Conservation (phyloP, 2,113 vertebrate species). For the Colaptes auratus region DNA sequence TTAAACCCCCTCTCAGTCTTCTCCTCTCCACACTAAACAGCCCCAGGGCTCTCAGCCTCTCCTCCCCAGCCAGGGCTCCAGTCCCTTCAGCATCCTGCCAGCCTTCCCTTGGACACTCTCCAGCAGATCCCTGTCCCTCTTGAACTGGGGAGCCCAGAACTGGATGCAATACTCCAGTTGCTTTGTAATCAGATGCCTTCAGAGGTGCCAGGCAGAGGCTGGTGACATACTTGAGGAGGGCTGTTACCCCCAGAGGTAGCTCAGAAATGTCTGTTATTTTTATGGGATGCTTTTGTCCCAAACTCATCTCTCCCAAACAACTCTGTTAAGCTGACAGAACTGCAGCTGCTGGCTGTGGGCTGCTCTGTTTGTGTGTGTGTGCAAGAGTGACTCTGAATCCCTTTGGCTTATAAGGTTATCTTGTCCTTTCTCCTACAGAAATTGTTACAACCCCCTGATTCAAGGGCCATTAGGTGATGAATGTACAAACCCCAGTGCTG, state of each 20-base stretch:
- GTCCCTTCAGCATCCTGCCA: too few relatives aligned
- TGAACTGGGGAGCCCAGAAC: too few relatives aligned
- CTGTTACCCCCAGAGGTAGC: slow-evolving; percentile 20
- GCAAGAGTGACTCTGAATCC: background rate
- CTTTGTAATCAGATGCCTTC: slow-evolving; percentile 28
- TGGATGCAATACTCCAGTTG: background rate
- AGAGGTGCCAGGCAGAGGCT: background rate
- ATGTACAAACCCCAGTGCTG: too few relatives aligned
- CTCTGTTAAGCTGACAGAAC: background rate
- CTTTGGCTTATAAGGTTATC: background rate
- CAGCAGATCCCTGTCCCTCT: too few relatives aligned
- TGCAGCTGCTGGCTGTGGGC: background rate
- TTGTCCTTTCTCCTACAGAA: background rate
- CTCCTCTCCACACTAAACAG: too few relatives aligned
- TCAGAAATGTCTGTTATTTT: slow-evolving; percentile 26
- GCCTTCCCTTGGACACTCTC: too few relatives aligned
- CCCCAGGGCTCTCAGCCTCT: too few relatives aligned
- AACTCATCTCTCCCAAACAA: background rate
- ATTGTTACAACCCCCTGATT: too few relatives aligned
- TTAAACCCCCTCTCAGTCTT: too few relatives aligned
- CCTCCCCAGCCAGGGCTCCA: too few relatives aligned
- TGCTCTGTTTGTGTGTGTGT: background rate
- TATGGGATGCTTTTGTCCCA: background rate
- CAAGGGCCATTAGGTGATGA: too few relatives aligned
- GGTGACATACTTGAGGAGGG: slow-evolving; percentile 16